A percentile compares a stretch with the other conserved stretches of the same genome.
Conservation (phyloP, 2,113 vertebrate genomes). For the Pelvicachromis taeniatus region DNA sequence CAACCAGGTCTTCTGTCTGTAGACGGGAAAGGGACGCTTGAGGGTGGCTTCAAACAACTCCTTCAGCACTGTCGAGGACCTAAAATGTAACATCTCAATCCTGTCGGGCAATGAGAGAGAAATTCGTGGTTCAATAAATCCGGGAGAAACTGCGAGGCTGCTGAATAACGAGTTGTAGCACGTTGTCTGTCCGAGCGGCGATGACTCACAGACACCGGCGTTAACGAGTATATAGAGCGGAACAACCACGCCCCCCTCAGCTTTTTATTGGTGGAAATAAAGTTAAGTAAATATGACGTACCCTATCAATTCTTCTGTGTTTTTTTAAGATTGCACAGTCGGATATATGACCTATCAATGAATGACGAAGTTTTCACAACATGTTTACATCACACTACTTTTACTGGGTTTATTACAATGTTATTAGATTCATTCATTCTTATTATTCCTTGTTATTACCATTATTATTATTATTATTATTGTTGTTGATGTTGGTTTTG, state of each 20-base stretch:
- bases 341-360: neutral
- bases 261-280: conserved; percentile 39
- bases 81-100: conserved; percentile 78
- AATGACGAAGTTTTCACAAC: neutral
- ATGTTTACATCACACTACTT: neutral
- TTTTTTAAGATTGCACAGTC: neutral
- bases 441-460: neutral
- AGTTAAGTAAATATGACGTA: conserved; percentile 8
- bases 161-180: rapidly evolving
- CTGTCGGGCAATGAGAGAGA: conserved; percentile 32
- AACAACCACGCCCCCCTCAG: neutral
- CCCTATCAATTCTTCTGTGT: neutral
- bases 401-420: neutral
- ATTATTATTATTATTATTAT: neutral
- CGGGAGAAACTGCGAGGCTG: neutral
- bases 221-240: conserved; percentile 8
- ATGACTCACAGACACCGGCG: conserved; percentile 14
- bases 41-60: conserved; percentile 67
- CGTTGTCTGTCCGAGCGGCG: neutral
- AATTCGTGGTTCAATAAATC: conserved; percentile 5
- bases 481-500: neutral
- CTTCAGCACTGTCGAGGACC: conserved; percentile 68
- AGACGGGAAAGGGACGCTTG: conserved; percentile 54
- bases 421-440: neutral
- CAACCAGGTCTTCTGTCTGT: conserved; percentile 36